Conservation (phyloP, 2,888 invertebrate genomes). For the Drosophila stalkeri region DNA sequence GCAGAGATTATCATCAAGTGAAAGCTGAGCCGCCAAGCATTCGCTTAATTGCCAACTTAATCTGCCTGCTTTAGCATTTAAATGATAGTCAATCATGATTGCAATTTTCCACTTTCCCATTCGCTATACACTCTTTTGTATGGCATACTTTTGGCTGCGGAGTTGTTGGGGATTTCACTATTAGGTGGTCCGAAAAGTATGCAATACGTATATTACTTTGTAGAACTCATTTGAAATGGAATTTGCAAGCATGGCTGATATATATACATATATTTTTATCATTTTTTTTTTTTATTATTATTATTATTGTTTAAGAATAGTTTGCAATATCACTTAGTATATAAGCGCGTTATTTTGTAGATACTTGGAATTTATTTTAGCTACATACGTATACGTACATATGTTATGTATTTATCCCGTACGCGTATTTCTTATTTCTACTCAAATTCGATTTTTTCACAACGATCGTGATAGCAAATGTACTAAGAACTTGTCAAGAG, state of each 20-base stretch:
- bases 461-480: constrained; percentile 33
- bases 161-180: background rate
- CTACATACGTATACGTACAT: constrained; percentile 1
- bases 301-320: constrained; percentile 10
- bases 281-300: background rate
- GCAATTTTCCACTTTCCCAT: background rate
- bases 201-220: background rate
- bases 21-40: background rate
- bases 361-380: constrained; percentile 31
- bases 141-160: constrained; percentile 12
- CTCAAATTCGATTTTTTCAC: constrained; percentile 19
- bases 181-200: constrained; percentile 20
- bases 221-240: too few relatives aligned
- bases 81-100: background rate
- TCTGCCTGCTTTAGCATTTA: constrained; percentile 26
- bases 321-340: constrained; percentile 33
- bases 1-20: constrained; percentile 78
- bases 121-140: background rate
- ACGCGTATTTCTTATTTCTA: constrained; percentile 4
- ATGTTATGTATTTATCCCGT: background rate
- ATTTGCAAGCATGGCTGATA: background rate
- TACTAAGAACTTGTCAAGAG: constrained; percentile 4
- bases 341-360: constrained; percentile 33
- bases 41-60: constrained; percentile 9
- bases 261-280: constrained; percentile 4